Conservation (phyloP, 2,113 vertebrate species). For the Thryonomys swinderianus region DNA sequence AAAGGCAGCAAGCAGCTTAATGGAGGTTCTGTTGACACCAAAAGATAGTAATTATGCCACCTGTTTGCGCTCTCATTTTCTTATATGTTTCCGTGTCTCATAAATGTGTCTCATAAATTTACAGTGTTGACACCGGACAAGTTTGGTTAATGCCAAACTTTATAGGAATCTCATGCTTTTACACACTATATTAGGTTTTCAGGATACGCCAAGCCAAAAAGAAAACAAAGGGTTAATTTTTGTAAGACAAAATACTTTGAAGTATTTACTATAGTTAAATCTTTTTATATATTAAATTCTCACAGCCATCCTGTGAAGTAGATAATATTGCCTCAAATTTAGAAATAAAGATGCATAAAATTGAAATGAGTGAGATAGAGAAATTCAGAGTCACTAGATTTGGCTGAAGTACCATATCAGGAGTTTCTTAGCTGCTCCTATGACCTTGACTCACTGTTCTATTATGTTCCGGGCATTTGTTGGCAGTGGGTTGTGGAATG, state of each 20-base stretch:
- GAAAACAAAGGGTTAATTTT: not conserved
- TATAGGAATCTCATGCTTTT: not conserved
- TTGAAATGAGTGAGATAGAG: not conserved
- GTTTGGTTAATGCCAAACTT: not conserved
- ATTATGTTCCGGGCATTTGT: not conserved
- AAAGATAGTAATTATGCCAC: not conserved
- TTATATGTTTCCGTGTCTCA: not conserved
- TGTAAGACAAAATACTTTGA: not conserved
- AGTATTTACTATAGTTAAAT: not conserved
- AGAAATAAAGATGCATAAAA: not conserved
- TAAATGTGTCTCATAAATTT: not conserved
- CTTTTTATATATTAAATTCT: not conserved
- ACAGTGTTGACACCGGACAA: not conserved
- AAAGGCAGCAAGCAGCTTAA: not conserved
- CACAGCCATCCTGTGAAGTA: not conserved
- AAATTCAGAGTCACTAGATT: not conserved
- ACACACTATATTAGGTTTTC: not conserved
- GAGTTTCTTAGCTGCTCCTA: not conserved
- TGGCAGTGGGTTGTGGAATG: not conserved
- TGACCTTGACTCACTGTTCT: not conserved
- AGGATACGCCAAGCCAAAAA: not conserved
- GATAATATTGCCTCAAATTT: not conserved
- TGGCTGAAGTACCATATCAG: not conserved
- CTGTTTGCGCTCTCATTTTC: not conserved
- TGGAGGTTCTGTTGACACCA: not conserved